phyloP scores from a whole-genome alignment of 1,140 invertebrate species.

The Meloidogyne hapla region DNA sequence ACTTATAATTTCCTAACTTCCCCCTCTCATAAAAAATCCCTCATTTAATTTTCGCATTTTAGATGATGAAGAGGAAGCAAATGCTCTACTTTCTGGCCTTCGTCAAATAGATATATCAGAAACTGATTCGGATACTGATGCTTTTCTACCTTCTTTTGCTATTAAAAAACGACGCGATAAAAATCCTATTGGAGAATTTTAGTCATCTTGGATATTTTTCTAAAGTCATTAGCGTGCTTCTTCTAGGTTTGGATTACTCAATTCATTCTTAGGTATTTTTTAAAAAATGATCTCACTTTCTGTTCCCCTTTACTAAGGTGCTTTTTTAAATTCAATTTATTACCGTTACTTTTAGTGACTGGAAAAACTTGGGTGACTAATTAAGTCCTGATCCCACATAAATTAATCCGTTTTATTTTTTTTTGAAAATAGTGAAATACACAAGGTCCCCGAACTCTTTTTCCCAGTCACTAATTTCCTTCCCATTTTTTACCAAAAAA shows the following conservation, averaged over 20 bases:
- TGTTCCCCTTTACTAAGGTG: too few relatives aligned
- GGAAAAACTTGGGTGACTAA: too few relatives aligned
- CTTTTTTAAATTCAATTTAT: too few relatives aligned
- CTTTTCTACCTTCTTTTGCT: slow-evolving; percentile 26
- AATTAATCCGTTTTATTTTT: too few relatives aligned
- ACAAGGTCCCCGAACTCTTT: too few relatives aligned
- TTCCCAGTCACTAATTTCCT: too few relatives aligned
- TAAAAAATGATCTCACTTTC: not conserved
- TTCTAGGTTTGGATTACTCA: not conserved
- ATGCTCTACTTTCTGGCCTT: slow-evolving; percentile 25
- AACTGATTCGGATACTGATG: slow-evolving; percentile 37
- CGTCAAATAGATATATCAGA: slow-evolving; percentile 38
- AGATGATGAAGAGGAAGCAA: slow-evolving; percentile 32
- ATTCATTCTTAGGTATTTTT: not conserved
- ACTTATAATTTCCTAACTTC: too few relatives aligned
- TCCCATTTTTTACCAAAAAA: too few relatives aligned
- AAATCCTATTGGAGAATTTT: slow-evolving; percentile 3
- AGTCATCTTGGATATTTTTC: not conserved
- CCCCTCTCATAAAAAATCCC: too few relatives aligned
- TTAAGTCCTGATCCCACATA: too few relatives aligned
- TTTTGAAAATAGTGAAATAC: too few relatives aligned
- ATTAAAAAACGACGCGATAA: not conserved
- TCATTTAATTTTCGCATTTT: slow-evolving; percentile 13
- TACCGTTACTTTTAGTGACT: too few relatives aligned
- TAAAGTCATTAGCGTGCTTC: not conserved